Base-by-base conservation (phyloP, 1,140 invertebrate genomes). In the Temnothorax longispinosus region DNA sequence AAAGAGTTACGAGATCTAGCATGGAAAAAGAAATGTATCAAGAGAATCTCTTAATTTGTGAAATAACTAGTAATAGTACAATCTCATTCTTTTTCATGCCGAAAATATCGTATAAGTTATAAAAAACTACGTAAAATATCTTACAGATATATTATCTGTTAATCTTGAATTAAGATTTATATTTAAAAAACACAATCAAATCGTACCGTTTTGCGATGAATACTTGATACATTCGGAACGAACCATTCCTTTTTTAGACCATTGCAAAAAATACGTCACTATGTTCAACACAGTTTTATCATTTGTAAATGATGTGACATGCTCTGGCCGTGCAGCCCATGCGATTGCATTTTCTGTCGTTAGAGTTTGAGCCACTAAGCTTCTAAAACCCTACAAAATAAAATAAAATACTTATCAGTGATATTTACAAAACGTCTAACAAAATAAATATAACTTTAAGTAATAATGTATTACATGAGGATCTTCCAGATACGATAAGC, bases 401-500 rank as follows among this genome's bases (percentile, higher is more conserved):
- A 62, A 74, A 56, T 82, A 56, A 67, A 71, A 72, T 41, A 54
- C 50, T 41, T 64, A 54, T 72, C 60, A 44, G 27, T 58, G 18
- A 44, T 47, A 21, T 85, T 11, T 35, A 5, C 58, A 18, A 56
- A 65, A 32, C 3, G 3, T 65, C 18, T 3, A n/a, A 41, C 41
- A 5, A 21, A 69, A 56, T 71, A 7, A 11, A 27, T 18, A 69
- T 47, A 18, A 47, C 15, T 21, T 21, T 81, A 35, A 58, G 4
- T 64, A 71, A 47, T 60, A 18, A 64, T 87, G 77, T 84, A 13
- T 91, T 93, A 95, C 94, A 93, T 98, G 97, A 15, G 98, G 98
- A 95, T 99, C 98, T 94, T 98, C 98, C 3, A 97, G 92, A 94
- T 99, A 98, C 0, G 98, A 98, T 1, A 99, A 96, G 94, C 98